Base-by-base conservation (phyloP, 2,113 vertebrate species). In the Alexandromys fortis region DNA sequence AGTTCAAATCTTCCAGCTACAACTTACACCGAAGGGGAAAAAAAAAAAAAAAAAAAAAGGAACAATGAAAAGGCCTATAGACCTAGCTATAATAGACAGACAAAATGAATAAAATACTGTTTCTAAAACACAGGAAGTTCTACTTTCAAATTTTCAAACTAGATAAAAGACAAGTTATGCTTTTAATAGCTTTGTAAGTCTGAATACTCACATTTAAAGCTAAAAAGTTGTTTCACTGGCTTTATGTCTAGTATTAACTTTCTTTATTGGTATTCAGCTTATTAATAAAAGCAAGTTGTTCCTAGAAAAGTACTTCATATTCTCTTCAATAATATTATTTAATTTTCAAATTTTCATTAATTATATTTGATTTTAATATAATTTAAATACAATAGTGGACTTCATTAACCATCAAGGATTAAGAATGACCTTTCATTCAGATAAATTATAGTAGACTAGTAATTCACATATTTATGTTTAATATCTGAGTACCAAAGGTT, bases 321-420 rank as follows among this genome's bases (percentile, higher is more conserved):
- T 98, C 98, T 98, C 91, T 98, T 7, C 0, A 95, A 83, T 92
- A 82, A 92, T 81, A 67, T 92, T 98, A 95, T 97, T 98, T 98
- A 96, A 97, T 97, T 98, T 98, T 98, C 87, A 98, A 97, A 97
- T 91, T 98, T 98, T 98, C 87, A 94, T 85, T 97, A 98, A 91
- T 88, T 92, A 94, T 68, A 93, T 98, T 98, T 96, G 91, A 96
- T 97, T 98, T 97, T 79, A 92, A 89, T 97, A 63, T 95, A 98
- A 97, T 97, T 97, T 91, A 91, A 96, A 89, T 79, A 94, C 61
- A 97, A 78, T 28, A 58, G 76, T 96, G 96, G 73, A 94, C 98
- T 97, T 88, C 78, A 97, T 98, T 98, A 98, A 96, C 85, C 88
- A 96, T 89, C 83, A 95, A 97, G 96, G 94, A 98, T 98, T 97